Evolutionary conservation across 1,140 invertebrate genomes (phyloP), one percentile per base, ranked within the genome.

Genomic region (Zaprionus camerounensis): DNA sequence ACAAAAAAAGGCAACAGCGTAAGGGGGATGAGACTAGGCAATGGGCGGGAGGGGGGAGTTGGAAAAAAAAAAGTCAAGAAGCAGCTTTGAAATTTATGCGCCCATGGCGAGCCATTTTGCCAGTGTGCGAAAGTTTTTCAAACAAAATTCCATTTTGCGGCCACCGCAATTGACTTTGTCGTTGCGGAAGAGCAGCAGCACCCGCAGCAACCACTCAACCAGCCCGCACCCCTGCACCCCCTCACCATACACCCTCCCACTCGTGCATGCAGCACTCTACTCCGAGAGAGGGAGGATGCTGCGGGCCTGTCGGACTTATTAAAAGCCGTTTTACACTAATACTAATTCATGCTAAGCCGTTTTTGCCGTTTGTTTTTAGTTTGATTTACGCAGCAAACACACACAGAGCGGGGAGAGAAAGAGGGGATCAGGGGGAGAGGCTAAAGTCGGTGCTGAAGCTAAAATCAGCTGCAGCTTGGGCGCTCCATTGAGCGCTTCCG

Each of bases 91-190:
- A 86, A 85, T 85, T 85, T 86, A 86, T 86, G 82, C 76, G 82
- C 82, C 82, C 82, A 86, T 79, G 51, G 82, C 82, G 82, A 82
- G 82, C 79, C 82, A 86, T 85, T 85, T 82, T 71, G 75, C 79
- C 76, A 85, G 74, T 73, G 81, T 64, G 67, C 69, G 84, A 67
- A 57, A 85, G 58, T 81, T 85, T 81, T 78, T 65, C 74, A 72
- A 81, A 57, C 59, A 76, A 76, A 76, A 76, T 86, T 86, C 78
- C 79, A 86, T 85, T 86, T 85, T 86, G 82, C 80, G 82, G 82
- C 72, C 64, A 74, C 76, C 81, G 76, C 76, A 83, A 83, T 83
- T 83, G 81, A 83, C 81, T 86, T 86, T 86, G 76, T 79, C 78
- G 82, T 85, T 71, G 81, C 62, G 59, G 80, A 74, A 51, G 46